phyloP scores from a whole-genome alignment of 2,888 invertebrate genomes.

The Hypselothyrea guttata region DNA sequence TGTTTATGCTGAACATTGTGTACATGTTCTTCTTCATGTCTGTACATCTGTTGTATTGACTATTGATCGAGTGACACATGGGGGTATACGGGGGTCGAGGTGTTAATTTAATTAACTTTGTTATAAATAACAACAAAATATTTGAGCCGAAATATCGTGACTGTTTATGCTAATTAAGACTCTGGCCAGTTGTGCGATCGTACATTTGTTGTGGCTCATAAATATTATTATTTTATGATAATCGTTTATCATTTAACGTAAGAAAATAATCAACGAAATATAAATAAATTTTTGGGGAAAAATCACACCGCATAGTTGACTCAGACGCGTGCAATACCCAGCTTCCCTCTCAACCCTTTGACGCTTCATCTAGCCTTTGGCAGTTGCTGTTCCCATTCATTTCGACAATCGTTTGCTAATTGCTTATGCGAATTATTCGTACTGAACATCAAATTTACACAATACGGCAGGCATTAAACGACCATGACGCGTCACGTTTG shows the following conservation, averaged over 20 bases:
- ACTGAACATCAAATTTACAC: constrained; percentile 30
- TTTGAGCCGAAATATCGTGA: constrained; percentile 70
- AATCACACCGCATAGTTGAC: constrained; percentile 29
- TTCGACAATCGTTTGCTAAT: constrained; percentile 68
- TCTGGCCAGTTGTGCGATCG: constrained; percentile 32
- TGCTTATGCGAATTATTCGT: constrained; percentile 41
- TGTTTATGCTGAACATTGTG: too few species aligned
- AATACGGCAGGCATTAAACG: constrained; percentile 45
- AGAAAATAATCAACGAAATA: not conserved
- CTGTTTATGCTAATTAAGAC: constrained; percentile 71
- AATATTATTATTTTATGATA: constrained; percentile 14
- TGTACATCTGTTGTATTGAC: constrained; percentile 14
- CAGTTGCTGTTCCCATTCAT: constrained; percentile 33
- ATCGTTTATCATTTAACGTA: not conserved
- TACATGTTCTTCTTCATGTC: too few species aligned
- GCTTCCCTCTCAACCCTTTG: not conserved
- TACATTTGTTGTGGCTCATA: too few species aligned
- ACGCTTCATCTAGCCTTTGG: constrained; percentile 15
- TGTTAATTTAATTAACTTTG: constrained; percentile 73
- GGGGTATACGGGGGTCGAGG: constrained; percentile 32
- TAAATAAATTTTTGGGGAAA: constrained; percentile 12
- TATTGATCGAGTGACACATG: constrained; percentile 59
- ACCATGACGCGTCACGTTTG: constrained; percentile 48
- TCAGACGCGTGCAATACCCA: constrained; percentile 24
- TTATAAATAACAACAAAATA: constrained; percentile 73